Conservation (phyloP, 2,888 invertebrate species). For the Pandemis cinnamomeana region DNA sequence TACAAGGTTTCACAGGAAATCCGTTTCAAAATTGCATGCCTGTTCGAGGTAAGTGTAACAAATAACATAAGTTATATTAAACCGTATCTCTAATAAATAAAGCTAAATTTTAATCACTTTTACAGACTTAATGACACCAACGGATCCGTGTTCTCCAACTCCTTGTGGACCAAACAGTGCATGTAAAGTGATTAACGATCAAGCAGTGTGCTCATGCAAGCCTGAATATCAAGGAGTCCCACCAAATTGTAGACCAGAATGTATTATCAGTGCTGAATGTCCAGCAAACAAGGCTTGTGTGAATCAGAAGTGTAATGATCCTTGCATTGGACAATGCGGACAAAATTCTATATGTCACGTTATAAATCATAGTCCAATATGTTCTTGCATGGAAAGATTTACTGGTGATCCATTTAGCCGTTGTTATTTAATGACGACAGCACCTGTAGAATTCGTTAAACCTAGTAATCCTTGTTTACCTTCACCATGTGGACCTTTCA, state of each 20-base stretch:
- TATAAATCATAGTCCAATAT: slow-evolving; percentile 89
- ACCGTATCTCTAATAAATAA: too few relatives aligned
- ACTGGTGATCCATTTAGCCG: slow-evolving; percentile 88
- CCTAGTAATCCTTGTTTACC: slow-evolving; percentile 84
- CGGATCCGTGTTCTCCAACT: slow-evolving; percentile 89
- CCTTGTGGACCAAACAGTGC: slow-evolving; percentile 94
- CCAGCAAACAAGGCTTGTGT: slow-evolving; percentile 87
- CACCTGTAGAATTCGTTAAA: slow-evolving; percentile 55
- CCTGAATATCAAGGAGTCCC: slow-evolving; percentile 87
- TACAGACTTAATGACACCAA: slow-evolving; percentile 65
- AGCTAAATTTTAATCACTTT: slow-evolving; percentile 42
- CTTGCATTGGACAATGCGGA: slow-evolving; percentile 90
- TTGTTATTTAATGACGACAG: slow-evolving; percentile 71
- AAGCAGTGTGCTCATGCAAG: slow-evolving; percentile 89
- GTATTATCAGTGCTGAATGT: slow-evolving; percentile 89
- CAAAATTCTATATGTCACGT: slow-evolving; percentile 89
- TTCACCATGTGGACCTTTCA: slow-evolving; percentile 87
- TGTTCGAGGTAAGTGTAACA: slow-evolving; percentile 62
- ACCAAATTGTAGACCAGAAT: slow-evolving; percentile 89
- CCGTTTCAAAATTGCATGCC: slow-evolving; percentile 76
- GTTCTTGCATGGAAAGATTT: slow-evolving; percentile 85
- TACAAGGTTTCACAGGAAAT: slow-evolving; percentile 87
- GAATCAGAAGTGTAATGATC: slow-evolving; percentile 88
- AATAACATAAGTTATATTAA: too few relatives aligned
- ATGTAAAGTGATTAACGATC: slow-evolving; percentile 89